These are phyloP conservation scores for Phasia obesa DNA, from an alignment of 2,888 invertebrate species.

Conservation along the genomic window DNA sequence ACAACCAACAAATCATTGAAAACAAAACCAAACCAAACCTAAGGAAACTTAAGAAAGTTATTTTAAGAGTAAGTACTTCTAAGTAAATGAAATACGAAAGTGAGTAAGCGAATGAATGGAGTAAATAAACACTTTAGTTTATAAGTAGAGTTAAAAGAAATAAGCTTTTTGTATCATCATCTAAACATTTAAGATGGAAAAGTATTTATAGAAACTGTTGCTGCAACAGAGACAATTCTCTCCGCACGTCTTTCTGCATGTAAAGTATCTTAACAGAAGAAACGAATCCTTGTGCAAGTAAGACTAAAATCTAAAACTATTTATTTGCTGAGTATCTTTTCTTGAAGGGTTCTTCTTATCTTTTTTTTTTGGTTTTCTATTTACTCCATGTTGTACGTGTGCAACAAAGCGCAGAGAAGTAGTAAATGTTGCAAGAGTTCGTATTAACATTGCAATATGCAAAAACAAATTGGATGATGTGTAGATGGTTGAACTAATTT, in stretches of 20 bases:
- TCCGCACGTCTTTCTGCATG: neutral
- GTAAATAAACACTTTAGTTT: constrained; percentile 62
- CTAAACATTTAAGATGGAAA: constrained; percentile 43
- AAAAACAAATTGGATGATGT: constrained; percentile 60
- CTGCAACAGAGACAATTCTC: neutral
- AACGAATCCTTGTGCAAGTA: constrained; percentile 3
- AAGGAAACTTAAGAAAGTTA: constrained; percentile 47
- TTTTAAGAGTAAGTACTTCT: constrained; percentile 35
- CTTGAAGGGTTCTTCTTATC: neutral
- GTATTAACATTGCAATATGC: constrained; percentile 47
- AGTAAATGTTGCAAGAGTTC: constrained; percentile 51
- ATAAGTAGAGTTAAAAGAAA: constrained; percentile 62
- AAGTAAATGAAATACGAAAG: constrained; percentile 46
- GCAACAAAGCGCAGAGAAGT: constrained; percentile 53
- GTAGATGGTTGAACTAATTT: constrained; percentile 58
- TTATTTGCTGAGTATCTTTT: constrained; percentile 56
- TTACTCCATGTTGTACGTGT: constrained; percentile 35
- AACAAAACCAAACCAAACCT: constrained; percentile 48
- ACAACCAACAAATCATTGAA: constrained; percentile 51
- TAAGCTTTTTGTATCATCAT: constrained; percentile 54
- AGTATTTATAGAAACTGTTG: constrained; percentile 34
- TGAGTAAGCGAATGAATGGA: constrained; percentile 43
- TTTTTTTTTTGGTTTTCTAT: neutral
- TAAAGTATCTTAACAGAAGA: neutral
- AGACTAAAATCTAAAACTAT: constrained; percentile 61